phyloP scores from a whole-genome alignment of 2,888 invertebrate species.

The Epinotia demarniana region DNA sequence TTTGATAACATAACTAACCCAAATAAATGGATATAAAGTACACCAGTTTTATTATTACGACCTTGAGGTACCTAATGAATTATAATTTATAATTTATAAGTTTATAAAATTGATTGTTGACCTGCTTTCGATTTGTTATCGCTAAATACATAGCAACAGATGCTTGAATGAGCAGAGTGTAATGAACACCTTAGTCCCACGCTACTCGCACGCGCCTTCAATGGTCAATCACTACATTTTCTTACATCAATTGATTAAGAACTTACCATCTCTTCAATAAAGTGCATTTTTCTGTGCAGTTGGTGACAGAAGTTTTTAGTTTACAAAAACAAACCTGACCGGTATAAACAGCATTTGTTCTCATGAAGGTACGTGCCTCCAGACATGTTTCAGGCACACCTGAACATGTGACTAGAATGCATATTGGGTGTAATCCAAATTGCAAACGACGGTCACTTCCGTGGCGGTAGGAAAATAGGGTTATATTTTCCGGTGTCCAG shows the following conservation, averaged over 20 bases:
- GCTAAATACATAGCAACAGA: constrained; percentile 11
- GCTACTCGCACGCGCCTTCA: constrained; percentile 25
- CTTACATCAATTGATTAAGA: background rate
- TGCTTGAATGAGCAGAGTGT: constrained; percentile 4
- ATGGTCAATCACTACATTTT: constrained; percentile 2
- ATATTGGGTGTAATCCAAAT: constrained; percentile 12
- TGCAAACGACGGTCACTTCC: constrained; percentile 16
- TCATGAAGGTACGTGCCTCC: constrained; percentile 54
- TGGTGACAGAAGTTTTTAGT: constrained; percentile 47
- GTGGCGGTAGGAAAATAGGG: constrained; percentile 2
- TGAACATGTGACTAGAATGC: constrained; percentile 33
- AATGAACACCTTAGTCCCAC: constrained; percentile 16
- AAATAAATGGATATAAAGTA: background rate
- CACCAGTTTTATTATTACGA: background rate
- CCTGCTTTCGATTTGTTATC: constrained; percentile 15
- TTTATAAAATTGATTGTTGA: constrained; percentile 2
- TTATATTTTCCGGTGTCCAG: constrained; percentile 8
- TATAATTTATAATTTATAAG: no score
- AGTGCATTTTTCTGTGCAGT: constrained; percentile 19
- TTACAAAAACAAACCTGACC: constrained; percentile 53
- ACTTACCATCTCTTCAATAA: background rate
- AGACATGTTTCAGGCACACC: constrained; percentile 50
- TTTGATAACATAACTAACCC: background rate
- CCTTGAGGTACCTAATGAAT: constrained; percentile 2
- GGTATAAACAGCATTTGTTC: constrained; percentile 52